Evolutionary conservation across 2,113 vertebrate genomes (phyloP), one percentile per base, ranked within the genome.

Genomic region (Alethe diademata): DNA sequence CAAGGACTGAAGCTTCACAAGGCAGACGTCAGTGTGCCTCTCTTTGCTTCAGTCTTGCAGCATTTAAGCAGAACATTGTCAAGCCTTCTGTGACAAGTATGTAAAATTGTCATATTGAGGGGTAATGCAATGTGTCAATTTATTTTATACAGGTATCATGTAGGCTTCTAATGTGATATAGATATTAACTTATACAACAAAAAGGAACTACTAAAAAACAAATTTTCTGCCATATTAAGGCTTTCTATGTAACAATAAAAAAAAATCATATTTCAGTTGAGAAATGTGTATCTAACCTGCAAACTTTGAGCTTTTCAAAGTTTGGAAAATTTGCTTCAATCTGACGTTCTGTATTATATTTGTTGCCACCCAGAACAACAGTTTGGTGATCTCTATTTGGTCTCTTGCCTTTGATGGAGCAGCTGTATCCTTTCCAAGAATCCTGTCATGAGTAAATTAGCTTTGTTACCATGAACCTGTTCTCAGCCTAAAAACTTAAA

Each of bases 401-500:
- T 60, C 74, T 24, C 4, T 86, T 93, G 61, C 25, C 76, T 95
- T 89, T 92, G 60, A 90, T 79, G 48, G 20, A 36, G 45, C 29
- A 89, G 45, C 51, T 97, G 38, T 85, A 87, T 85, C n/a, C 90
- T 91, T 95, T 93, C 80, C 67, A 95, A 89, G 60, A 91, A 90
- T 87, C 11, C 83, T 82, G 74, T 69, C 92, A 28, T 26, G 42
- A 96, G 56, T 64, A 86, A 95, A 95, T 51, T 54, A 78, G 33
- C 28, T 97, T 96, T 91, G 58, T 88, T 96, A 70, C 43, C 56
- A 92, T 57, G 61, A 89, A 93, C 72, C 66, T 54, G 31, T 51
- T 96, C 95, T 97, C 87, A 90, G 75, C 66, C 81, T 92, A 91
- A 97, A 92, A 93, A 67, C 76, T 66, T 81, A 53, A 66, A 58